Conservation (phyloP, 1,140 invertebrate species). For the Cydia splendana region DNA sequence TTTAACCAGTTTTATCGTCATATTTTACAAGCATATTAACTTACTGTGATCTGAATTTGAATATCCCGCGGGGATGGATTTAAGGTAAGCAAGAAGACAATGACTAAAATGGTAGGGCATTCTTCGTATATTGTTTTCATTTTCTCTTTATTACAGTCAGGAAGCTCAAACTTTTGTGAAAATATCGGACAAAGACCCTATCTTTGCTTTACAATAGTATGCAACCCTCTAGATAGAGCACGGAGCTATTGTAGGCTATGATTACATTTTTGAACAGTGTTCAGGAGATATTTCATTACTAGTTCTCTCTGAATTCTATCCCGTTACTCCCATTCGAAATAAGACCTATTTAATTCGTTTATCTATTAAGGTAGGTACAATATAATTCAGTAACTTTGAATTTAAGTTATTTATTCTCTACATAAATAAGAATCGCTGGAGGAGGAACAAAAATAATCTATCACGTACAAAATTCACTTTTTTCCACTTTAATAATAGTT, state of each 20-base stretch:
- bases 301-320: background rate
- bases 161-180: constrained; percentile 32
- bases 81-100: background rate
- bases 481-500: too few species aligned
- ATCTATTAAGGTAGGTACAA: too few species aligned
- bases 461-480: too few species aligned
- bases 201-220: constrained; percentile 12
- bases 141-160: background rate
- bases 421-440: too few species aligned
- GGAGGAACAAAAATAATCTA: too few species aligned
- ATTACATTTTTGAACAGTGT: constrained; percentile 6
- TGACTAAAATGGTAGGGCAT: background rate
- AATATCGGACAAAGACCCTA: constrained; percentile 20
- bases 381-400: too few species aligned
- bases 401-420: too few species aligned
- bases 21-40: too few species aligned
- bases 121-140: background rate
- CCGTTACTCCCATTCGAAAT: background rate
- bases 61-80: background rate
- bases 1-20: too few species aligned
- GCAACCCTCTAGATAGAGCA: constrained; percentile 4
- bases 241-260: constrained; percentile 16
- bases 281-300: constrained; percentile 3
- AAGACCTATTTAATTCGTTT: too few species aligned
- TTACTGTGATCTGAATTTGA: too few species aligned